Conservation (phyloP, 2,113 vertebrate species). For the Elgaria multicarinata region DNA sequence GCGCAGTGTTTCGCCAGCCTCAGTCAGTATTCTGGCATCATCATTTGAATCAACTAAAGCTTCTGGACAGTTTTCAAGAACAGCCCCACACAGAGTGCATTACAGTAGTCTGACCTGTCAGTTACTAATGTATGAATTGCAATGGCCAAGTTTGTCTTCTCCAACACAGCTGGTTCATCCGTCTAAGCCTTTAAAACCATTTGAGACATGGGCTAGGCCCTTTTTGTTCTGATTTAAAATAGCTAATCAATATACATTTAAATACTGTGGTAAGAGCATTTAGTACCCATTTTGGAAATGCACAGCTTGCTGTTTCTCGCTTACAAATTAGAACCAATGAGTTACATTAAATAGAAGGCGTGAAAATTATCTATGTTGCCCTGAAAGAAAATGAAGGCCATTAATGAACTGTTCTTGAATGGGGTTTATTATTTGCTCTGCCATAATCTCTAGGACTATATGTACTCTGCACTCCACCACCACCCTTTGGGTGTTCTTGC, state of each 20-base stretch:
- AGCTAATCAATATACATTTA: not conserved
- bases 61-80: not conserved
- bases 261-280: not conserved
- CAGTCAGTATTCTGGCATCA: not conserved
- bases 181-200: not conserved
- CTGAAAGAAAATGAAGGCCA: not conserved
- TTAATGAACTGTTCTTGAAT: not conserved
- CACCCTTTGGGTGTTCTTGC: not conserved
- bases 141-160: not conserved
- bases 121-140: not conserved
- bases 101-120: not conserved
- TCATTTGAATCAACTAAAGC: not conserved
- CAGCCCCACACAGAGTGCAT: not conserved
- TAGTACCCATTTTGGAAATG: not conserved
- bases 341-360: not conserved
- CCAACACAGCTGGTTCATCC: not conserved
- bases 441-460: not conserved
- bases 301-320: not conserved
- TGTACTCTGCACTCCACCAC: not conserved
- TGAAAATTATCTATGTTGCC: not conserved
- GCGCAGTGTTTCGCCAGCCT: not conserved
- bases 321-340: not conserved
- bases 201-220: not conserved
- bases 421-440: slow-evolving; percentile 7
- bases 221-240: not conserved